Percentiles rank a stretch among this genome's conserved stretches.
Conservation (phyloP, 2,888 invertebrate species). For the Pasiphila rectangulata region DNA sequence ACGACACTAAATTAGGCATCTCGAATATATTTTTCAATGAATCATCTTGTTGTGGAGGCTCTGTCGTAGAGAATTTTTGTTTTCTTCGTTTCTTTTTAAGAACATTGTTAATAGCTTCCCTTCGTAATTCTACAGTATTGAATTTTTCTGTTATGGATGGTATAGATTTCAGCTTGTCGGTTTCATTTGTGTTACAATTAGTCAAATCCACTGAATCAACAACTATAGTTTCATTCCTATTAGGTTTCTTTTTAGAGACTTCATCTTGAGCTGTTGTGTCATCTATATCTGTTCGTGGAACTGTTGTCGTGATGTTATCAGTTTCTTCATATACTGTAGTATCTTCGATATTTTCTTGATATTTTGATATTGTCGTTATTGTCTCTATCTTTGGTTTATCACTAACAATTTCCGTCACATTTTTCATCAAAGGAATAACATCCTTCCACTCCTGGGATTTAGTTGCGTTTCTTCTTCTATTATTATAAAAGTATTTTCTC, state of each 20-base stretch:
- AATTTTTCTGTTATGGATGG: constrained; percentile 41
- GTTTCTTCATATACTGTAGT: constrained; percentile 26
- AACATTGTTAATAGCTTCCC: constrained; percentile 60
- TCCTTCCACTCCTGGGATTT: constrained; percentile 61
- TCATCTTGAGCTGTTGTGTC: not conserved
- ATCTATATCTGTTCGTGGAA: constrained; percentile 13
- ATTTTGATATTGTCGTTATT: too few relatives aligned
- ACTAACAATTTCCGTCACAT: constrained; percentile 39
- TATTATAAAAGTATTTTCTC: constrained; percentile 50
- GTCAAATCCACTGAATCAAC: constrained; percentile 36
- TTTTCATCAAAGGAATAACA: constrained; percentile 45
- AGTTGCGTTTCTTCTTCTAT: constrained; percentile 50
- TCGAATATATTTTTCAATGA: constrained; percentile 57
- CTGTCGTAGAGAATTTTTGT: constrained; percentile 58
- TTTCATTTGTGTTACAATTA: constrained; percentile 29
- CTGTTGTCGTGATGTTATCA: constrained; percentile 29
- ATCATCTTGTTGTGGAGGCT: constrained; percentile 57
- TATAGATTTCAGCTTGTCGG: constrained; percentile 41
- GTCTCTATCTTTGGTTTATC: constrained; percentile 35
- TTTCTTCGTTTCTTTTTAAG: constrained; percentile 63
- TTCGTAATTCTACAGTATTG: constrained; percentile 52
- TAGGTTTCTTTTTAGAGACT: not conserved
- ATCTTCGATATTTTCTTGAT: constrained; percentile 22
- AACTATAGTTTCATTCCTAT: constrained; percentile 32
- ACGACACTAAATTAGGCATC: constrained; percentile 62